These are phyloP conservation scores for Idaea straminata DNA, from an alignment of 2,888 invertebrate species.

Conservation along the genomic window DNA sequence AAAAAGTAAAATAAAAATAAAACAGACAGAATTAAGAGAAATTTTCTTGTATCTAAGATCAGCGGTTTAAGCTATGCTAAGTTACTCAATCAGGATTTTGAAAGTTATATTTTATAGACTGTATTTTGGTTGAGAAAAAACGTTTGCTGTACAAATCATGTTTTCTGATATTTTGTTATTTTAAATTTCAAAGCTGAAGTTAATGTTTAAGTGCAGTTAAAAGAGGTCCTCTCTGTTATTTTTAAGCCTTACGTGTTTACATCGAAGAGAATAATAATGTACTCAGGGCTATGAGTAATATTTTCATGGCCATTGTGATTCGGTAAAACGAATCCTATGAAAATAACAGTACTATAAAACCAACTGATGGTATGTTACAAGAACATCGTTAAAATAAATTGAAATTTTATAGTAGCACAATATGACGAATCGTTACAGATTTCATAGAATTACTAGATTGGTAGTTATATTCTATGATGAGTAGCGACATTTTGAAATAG, in stretches of 20 bases:
- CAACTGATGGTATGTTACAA: neutral
- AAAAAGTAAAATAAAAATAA: too few relatives aligned
- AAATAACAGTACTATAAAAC: neutral
- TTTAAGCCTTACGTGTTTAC: neutral
- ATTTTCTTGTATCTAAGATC: too few relatives aligned
- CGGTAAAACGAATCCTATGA: neutral
- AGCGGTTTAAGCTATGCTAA: too few relatives aligned
- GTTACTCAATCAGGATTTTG: too few relatives aligned
- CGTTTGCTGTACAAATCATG: too few relatives aligned
- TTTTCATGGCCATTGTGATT: neutral
- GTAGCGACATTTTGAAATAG: slow-evolving; percentile 57
- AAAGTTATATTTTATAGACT: too few relatives aligned
- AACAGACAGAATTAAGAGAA: too few relatives aligned
- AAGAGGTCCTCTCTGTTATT: neutral
- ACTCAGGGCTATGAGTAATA: neutral
- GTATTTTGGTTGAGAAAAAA: too few relatives aligned
- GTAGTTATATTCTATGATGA: slow-evolving; percentile 46
- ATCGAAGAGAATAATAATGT: neutral
- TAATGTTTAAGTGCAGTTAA: neutral
- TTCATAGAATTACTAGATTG: slow-evolving; percentile 52
- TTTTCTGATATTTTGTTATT: too few relatives aligned
- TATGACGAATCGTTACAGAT: slow-evolving; percentile 49
- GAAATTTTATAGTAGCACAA: slow-evolving; percentile 39
- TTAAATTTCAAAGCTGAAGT: too few relatives aligned
- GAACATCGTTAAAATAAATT: slow-evolving; percentile 23